Base-by-base conservation (phyloP, 2,888 invertebrate species). In the Chorisops tibialis region DNA sequence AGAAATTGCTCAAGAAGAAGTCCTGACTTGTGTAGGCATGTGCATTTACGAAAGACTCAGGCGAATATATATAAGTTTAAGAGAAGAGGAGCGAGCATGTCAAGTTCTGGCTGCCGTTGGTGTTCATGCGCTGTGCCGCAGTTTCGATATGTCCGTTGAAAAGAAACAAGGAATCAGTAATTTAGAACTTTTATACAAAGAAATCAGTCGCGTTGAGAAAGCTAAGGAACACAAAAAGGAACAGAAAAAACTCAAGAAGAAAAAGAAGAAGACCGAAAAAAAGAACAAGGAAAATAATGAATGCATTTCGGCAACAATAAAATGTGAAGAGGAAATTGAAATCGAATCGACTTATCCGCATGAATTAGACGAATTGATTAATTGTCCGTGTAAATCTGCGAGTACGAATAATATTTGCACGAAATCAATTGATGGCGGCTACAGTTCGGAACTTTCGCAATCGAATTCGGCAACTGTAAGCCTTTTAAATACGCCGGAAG, bases 1-100 rank as follows among this genome's bases (percentile, higher is more conserved):
- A 70, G 96, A 96, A 81, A 93, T 95, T 67, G 96, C 96, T 69
- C 96, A 96, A 79, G 95, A 96, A 79, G 96, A 96, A 81, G 95
- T 96, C 61, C 82, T 96, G 67, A 95, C 94, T 9, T 96, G 96
- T 76, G 84, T 96, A 64, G 96, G 96, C 11, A 90, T 96, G 76
- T 93, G 94, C 77, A 87, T 96, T 71, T 93, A 93, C 75, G 94
- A 95, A 74, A 84, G 94, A 62, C 83, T 96, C 50, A 91, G 94
- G 74, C 86, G 90, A 68, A 88, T 96, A 65, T 90, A 92, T 70
- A 85, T 93, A 69, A 87, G 93, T 59, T 82, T 96, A 71, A 85
- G 89, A 62, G 93, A 94, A 75, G 94, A 95, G 74, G 95, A 95
- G 76, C 89, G 92, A 73, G 93, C 94, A n/a, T 95, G 94, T 80